Percentiles rank a stretch among this genome's conserved stretches.
Evolutionary conservation across 1,140 invertebrate species (phyloP).

Genomic region (Zaprionus davidi): DNA sequence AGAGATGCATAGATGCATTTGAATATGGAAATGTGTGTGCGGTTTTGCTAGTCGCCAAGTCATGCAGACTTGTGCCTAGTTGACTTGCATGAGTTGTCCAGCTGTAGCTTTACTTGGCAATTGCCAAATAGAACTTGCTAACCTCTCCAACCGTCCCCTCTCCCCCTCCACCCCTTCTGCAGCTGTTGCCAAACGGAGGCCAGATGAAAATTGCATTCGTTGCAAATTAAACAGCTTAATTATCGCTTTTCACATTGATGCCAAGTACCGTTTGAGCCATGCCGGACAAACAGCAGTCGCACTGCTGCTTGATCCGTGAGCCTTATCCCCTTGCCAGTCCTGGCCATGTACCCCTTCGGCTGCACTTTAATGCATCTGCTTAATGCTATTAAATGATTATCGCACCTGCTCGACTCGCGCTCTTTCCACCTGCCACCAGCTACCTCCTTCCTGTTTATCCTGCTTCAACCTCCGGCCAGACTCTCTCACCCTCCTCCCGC

Average conservation of each 20-base stretch:
- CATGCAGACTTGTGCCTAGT: slow-evolving; percentile 20
- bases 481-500: slow-evolving; percentile 3
- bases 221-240: slow-evolving; percentile 66
- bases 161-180: not conserved
- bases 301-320: not conserved
- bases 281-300: slow-evolving; percentile 39
- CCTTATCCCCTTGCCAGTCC: not conserved
- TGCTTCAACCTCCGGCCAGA: not conserved
- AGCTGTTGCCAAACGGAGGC: slow-evolving; percentile 15
- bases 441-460: not conserved
- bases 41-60: slow-evolving; percentile 12
- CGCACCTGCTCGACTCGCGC: slow-evolving; percentile 53
- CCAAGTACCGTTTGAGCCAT: slow-evolving; percentile 6
- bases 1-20: not conserved
- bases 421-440: not conserved
- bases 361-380: slow-evolving; percentile 65
- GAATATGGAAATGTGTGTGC: slow-evolving; percentile 37
- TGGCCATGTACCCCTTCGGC: slow-evolving; percentile 46
- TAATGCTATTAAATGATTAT: slow-evolving; percentile 78
- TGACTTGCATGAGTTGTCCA: slow-evolving; percentile 10
- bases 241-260: slow-evolving; percentile 45
- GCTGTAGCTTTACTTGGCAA: slow-evolving; percentile 11
- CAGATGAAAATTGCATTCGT: slow-evolving; percentile 59
- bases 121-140: not conserved
- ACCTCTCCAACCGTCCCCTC: not conserved